phyloP scores from a whole-genome alignment of 2,797 vertebrate species.

The Notolabrus celidotus region DNA sequence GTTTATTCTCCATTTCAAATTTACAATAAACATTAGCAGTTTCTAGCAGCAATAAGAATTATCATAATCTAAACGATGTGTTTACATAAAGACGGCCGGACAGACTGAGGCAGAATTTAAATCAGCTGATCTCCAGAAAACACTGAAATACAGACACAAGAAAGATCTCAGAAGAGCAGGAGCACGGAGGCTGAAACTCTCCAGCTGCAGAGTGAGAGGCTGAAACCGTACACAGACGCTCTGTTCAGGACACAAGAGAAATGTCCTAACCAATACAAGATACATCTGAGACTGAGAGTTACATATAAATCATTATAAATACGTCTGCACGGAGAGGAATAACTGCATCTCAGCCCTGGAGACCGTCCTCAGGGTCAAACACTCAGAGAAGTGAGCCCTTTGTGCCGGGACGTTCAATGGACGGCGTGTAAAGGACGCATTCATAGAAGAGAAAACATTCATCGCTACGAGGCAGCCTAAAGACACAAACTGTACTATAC shows the following conservation, averaged over 20 bases:
- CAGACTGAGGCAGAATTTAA: slow-evolving; percentile 21
- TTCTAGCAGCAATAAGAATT: slow-evolving; percentile 29
- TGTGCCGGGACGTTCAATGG: background rate
- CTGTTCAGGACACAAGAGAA: background rate
- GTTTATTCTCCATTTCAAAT: slow-evolving; percentile 34
- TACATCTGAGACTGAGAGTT: no score
- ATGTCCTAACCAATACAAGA: background rate
- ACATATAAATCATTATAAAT: no score
- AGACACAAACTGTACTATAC: background rate
- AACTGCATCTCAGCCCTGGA: background rate
- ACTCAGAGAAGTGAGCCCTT: background rate
- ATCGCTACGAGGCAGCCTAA: background rate
- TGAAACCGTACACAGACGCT: no score
- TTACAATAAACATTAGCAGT: slow-evolving; percentile 39
- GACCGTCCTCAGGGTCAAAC: background rate
- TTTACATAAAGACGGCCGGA: slow-evolving; percentile 10
- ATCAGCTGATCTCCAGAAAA: slow-evolving; percentile 26
- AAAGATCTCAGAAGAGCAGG: background rate
- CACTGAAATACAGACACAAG: background rate
- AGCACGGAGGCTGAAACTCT: background rate
- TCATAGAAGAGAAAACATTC: background rate
- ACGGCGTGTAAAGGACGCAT: background rate
- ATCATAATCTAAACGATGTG: slow-evolving; percentile 45
- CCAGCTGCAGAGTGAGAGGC: background rate
- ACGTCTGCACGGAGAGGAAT: background rate